Conservation (phyloP, 2,888 invertebrate species). For the Cheilosia impressa region DNA sequence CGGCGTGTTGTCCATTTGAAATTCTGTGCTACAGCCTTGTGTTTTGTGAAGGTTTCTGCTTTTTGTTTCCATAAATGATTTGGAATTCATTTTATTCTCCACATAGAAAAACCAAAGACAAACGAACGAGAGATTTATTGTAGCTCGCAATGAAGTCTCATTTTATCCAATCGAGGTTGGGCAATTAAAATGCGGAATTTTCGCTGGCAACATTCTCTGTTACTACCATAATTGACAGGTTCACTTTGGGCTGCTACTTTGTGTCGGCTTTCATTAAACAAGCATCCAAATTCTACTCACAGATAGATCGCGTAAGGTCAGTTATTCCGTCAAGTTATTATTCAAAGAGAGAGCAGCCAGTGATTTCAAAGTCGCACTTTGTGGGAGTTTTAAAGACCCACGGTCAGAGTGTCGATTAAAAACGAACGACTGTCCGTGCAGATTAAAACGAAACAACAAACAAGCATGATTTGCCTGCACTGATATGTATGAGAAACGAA, state of each 20-base stretch:
- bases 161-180: constrained; percentile 61
- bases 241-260: neutral
- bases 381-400: constrained; percentile 15
- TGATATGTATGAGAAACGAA: constrained; percentile 48
- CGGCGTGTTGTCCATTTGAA: constrained; percentile 63
- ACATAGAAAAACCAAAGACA: constrained; percentile 51
- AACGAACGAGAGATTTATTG: constrained; percentile 70
- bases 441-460: constrained; percentile 24
- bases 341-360: no score
- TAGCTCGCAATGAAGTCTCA: constrained; percentile 62
- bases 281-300: no score
- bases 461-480: constrained; percentile 36
- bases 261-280: no score
- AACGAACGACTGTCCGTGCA: constrained; percentile 49
- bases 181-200: constrained; percentile 43
- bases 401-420: constrained; percentile 49
- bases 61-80: constrained; percentile 60
- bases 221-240: constrained; percentile 12
- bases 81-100: constrained; percentile 48
- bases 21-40: constrained; percentile 49
- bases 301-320: no score
- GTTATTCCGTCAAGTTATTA: no score
- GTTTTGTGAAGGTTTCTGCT: constrained; percentile 41
- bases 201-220: neutral
- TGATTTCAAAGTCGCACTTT: constrained; percentile 33